Conservation (phyloP, 2,113 vertebrate genomes). For the Python bivittatus region DNA sequence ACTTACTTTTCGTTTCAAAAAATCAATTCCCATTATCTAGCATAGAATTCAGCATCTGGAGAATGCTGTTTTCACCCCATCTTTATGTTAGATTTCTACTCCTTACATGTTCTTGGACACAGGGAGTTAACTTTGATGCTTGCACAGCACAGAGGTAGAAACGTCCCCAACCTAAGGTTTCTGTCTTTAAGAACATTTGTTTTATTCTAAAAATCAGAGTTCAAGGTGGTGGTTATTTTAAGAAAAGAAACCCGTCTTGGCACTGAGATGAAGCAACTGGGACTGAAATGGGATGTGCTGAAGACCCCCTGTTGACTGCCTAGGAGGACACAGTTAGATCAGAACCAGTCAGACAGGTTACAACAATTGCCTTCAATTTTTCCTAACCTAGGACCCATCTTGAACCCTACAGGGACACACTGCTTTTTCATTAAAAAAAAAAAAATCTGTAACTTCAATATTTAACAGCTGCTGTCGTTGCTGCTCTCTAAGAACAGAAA, state of each 20-base stretch:
- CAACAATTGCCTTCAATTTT: not conserved
- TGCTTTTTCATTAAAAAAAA: not conserved
- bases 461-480: not conserved
- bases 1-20: too few species aligned
- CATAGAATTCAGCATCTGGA: too few species aligned
- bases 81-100: too few species aligned
- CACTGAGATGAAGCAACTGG: not conserved
- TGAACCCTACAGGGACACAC: not conserved
- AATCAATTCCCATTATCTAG: too few species aligned
- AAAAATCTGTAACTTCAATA: not conserved
- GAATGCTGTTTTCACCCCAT: too few species aligned
- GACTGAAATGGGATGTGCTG: not conserved
- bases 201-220: not conserved
- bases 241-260: too few species aligned
- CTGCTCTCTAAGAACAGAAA: not conserved
- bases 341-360: too few species aligned
- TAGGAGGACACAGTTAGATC: too few species aligned
- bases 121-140: too few species aligned
- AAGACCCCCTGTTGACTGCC: not conserved
- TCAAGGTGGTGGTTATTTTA: not conserved
- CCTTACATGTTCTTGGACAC: too few species aligned
- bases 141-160: too few species aligned
- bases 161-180: too few species aligned
- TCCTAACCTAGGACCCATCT: not conserved
- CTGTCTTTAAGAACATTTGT: not conserved